Evolutionary conservation across 2,113 vertebrate genomes (phyloP).

Genomic region (Willisornis vidua): DNA sequence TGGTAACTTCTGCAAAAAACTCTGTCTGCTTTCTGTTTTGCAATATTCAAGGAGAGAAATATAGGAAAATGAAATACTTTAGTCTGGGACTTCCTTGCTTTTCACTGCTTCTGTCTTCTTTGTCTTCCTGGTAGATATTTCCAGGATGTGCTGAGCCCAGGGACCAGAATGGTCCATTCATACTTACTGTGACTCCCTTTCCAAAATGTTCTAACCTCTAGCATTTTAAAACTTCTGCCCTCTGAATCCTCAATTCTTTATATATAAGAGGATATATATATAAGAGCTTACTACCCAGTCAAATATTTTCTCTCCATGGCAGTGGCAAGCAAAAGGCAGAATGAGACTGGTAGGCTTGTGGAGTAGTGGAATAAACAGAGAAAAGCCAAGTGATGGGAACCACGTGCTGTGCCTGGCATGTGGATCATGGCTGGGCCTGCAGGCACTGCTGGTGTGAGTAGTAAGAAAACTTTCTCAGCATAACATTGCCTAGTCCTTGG

Average conservation of each 20-base stretch:
- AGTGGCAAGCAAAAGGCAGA: background rate
- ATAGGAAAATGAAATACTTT: background rate
- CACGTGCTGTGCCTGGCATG: background rate
- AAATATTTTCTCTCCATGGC: background rate
- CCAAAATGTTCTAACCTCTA: background rate
- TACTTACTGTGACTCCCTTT: background rate
- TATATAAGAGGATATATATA: background rate
- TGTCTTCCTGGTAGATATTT: background rate
- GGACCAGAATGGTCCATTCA: rapidly evolving
- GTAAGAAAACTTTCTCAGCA: background rate
- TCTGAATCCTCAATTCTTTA: background rate
- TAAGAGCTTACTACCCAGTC: background rate
- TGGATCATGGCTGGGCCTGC: background rate
- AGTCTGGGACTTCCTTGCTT: conserved; percentile 15
- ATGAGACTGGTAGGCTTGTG: background rate
- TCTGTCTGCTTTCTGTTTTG: conserved; percentile 29
- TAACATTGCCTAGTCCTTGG: background rate
- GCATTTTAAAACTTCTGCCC: background rate
- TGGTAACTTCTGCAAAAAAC: conserved; percentile 41
- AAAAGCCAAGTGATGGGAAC: background rate
- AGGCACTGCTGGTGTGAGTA: background rate
- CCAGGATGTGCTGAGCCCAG: background rate
- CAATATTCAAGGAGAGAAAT: conserved; percentile 25
- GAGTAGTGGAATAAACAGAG: background rate
- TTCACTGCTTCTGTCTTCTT: conserved; percentile 4